Percentiles rank a stretch among this genome's conserved stretches.
Evolutionary conservation across 2,113 vertebrate species (phyloP).

Genomic region (Bagarius yarrelli): DNA sequence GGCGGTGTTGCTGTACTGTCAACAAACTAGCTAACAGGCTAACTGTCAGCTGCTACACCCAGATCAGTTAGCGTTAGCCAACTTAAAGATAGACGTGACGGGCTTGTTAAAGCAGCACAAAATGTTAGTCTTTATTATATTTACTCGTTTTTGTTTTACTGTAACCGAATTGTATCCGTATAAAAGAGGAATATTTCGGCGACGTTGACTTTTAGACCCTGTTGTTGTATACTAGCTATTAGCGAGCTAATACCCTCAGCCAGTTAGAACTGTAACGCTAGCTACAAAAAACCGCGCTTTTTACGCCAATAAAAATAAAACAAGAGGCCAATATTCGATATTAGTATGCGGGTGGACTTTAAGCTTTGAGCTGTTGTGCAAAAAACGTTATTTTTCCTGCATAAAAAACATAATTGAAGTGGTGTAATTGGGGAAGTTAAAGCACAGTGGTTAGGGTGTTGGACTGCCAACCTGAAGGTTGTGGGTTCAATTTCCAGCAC

Average conservation of each 20-base stretch:
- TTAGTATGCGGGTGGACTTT: no score
- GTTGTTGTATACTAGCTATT: neutral
- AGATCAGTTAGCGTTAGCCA: constrained; percentile 15
- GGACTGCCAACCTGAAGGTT: no score
- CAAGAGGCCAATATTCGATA: no score
- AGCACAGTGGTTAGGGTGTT: no score
- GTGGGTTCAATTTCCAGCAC: no score
- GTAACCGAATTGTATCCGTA: no score
- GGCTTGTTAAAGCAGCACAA: neutral
- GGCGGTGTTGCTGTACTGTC: neutral
- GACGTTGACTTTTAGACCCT: neutral
- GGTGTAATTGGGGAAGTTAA: no score
- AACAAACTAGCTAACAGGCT: constrained; percentile 28
- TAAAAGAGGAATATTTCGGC: neutral
- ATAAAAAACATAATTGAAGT: no score
- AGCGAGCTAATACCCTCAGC: neutral
- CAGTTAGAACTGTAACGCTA: neutral
- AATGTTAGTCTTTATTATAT: neutral
- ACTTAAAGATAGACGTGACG: neutral
- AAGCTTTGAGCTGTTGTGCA: no score
- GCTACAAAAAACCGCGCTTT: no score
- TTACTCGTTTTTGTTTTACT: neutral
- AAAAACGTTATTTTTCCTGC: no score
- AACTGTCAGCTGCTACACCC: constrained; percentile 23
- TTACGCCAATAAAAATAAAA: neutral